phyloP scores from a whole-genome alignment of 2,113 vertebrate species.

The Blennius ocellaris region DNA sequence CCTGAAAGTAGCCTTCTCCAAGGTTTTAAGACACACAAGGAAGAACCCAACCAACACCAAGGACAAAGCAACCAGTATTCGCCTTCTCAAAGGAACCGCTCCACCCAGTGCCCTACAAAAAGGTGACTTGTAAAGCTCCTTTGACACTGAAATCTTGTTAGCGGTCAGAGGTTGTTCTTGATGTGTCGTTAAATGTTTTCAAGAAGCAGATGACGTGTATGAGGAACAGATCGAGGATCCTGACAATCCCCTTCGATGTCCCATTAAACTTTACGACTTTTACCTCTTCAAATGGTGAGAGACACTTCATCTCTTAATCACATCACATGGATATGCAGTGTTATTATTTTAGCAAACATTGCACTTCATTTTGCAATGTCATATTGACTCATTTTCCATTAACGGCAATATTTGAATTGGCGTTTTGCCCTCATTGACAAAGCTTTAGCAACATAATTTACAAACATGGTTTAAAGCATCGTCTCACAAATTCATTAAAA shows the following conservation, averaged over 20 bases:
- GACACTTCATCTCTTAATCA: neutral
- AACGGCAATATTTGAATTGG: too few species aligned
- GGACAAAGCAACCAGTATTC: slow-evolving; percentile 99
- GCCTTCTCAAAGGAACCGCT: slow-evolving; percentile 93
- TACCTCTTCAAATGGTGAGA: slow-evolving; percentile 99
- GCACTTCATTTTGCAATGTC: too few species aligned
- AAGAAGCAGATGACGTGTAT: slow-evolving; percentile 98
- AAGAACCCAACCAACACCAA: slow-evolving; percentile 97
- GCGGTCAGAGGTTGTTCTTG: neutral
- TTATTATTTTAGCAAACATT: too few species aligned
- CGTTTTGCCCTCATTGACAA: too few species aligned
- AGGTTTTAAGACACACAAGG: slow-evolving; percentile 97
- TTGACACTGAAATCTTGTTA: too few species aligned
- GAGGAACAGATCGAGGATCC: slow-evolving; percentile 97
- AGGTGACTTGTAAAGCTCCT: slow-evolving; percentile 78
- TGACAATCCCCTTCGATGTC: slow-evolving; percentile 97
- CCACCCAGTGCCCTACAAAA: slow-evolving; percentile 93
- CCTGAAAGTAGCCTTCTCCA: slow-evolving; percentile 98
- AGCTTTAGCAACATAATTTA: too few species aligned
- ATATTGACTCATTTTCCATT: too few species aligned
- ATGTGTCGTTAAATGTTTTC: slow-evolving; percentile 52
- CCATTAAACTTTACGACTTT: slow-evolving; percentile 99
- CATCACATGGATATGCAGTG: too few species aligned
- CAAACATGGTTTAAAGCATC: too few species aligned
- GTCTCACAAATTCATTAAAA: too few species aligned